Percentiles rank a stretch among this genome's conserved stretches.
phyloP scores from a whole-genome alignment of 2,888 invertebrate species.

The Acrocera orbiculus region DNA sequence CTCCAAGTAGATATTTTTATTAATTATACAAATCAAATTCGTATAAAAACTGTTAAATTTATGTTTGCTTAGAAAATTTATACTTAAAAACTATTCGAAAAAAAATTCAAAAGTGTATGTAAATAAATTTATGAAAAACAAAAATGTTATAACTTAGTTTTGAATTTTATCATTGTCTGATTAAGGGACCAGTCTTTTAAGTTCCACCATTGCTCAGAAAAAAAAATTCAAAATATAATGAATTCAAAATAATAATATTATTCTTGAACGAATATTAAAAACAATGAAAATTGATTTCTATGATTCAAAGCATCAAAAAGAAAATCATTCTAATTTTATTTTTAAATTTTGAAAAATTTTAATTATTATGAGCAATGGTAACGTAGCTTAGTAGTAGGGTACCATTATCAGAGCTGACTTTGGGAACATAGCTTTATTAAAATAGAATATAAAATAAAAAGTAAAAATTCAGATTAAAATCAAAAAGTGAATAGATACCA shows the following conservation, averaged over 20 bases:
- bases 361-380: slow-evolving; percentile 30
- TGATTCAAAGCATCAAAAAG: background rate
- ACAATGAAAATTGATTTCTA: background rate
- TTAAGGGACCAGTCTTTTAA: slow-evolving; percentile 34
- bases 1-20: too few relatives aligned
- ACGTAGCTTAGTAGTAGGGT: slow-evolving; percentile 33
- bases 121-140: too few relatives aligned
- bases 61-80: too few relatives aligned
- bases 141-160: too few relatives aligned
- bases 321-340: background rate
- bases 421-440: slow-evolving; percentile 53
- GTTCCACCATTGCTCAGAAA: slow-evolving; percentile 31
- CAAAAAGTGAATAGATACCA: too few relatives aligned
- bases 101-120: too few relatives aligned
- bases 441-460: slow-evolving; percentile 12
- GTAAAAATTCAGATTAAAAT: background rate
- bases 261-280: background rate
- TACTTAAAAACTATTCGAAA: too few relatives aligned
- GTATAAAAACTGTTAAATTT: too few relatives aligned
- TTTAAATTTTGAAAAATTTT: too few relatives aligned
- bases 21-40: too few relatives aligned
- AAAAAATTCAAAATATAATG: background rate
- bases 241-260: background rate
- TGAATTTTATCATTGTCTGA: too few relatives aligned
- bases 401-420: slow-evolving; percentile 37